phyloP scores from a whole-genome alignment of 2,888 invertebrate species.

The Chaetoderma sp. region DNA sequence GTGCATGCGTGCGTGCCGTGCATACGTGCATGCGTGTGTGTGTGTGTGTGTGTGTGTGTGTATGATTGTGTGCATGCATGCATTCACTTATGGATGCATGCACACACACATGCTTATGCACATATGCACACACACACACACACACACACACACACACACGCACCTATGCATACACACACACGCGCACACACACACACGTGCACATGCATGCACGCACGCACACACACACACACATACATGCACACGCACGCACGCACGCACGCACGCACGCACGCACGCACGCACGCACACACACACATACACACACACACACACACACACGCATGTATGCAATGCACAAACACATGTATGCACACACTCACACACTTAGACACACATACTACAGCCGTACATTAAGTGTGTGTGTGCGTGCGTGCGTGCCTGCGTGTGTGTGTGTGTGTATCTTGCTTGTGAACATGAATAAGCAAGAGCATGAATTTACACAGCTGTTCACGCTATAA shows the following conservation, averaged over 20 bases:
- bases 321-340: not conserved
- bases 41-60: not conserved
- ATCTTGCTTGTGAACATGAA: not conserved
- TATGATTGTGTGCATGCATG: not conserved
- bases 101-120: not conserved
- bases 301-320: conserved; percentile 61
- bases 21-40: conserved; percentile 1
- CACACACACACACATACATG: conserved; percentile 18
- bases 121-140: not conserved
- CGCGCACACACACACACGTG: not conserved
- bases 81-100: not conserved
- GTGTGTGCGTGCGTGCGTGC: not conserved
- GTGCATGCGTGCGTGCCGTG: not conserved
- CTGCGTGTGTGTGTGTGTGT: not conserved
- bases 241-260: conserved; percentile 8
- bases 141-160: not conserved
- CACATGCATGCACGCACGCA: conserved; percentile 5
- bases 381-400: too few species aligned
- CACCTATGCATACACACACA: too few species aligned
- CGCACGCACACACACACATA: conserved; percentile 4
- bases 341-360: not conserved
- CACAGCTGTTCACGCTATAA: not conserved
- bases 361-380: not conserved
- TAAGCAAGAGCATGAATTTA: not conserved
- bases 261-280: conserved; percentile 6